Conservation (phyloP, 1,140 invertebrate species). For the Sinonovacula constricta region DNA sequence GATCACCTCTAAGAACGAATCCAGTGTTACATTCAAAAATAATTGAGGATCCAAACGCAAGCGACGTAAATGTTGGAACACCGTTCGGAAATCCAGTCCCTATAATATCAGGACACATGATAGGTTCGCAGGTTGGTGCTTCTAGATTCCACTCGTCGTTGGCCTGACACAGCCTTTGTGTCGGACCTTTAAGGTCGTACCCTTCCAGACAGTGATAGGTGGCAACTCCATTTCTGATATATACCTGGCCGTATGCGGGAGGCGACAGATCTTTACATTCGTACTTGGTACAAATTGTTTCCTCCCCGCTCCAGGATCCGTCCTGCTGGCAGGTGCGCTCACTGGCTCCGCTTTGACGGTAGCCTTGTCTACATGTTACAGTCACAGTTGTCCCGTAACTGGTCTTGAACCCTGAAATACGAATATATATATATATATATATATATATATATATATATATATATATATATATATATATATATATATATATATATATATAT, state of each 20-base stretch:
- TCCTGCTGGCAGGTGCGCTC: conserved; percentile 81
- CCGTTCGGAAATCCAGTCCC: conserved; percentile 47
- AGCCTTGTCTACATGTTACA: conserved; percentile 82
- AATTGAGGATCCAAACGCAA: conserved; percentile 29
- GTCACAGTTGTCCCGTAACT: conserved; percentile 54
- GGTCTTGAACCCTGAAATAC: conserved; percentile 43
- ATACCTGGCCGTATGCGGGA: conserved; percentile 87
- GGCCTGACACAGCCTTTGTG: conserved; percentile 65
- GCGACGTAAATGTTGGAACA: not conserved
- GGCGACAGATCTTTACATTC: conserved; percentile 80
- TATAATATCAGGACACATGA: conserved; percentile 63
- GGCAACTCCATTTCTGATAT: conserved; percentile 88
- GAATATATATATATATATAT: conserved; percentile 19
- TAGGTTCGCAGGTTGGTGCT: conserved; percentile 83
- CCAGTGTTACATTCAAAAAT: conserved; percentile 49
- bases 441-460: too few species aligned
- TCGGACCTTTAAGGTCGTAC: conserved; percentile 67
- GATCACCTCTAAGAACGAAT: conserved; percentile 81
- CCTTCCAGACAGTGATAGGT: conserved; percentile 67
- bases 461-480: too few species aligned
- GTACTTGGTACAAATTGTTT: conserved; percentile 84
- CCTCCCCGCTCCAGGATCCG: conserved; percentile 91
- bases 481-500: too few species aligned
- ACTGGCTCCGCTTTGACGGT: conserved; percentile 53
- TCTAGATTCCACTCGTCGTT: conserved; percentile 77